Evolutionary conservation across 1,140 invertebrate species (phyloP).

Genomic region (Pollicipes pollicipes): DNA sequence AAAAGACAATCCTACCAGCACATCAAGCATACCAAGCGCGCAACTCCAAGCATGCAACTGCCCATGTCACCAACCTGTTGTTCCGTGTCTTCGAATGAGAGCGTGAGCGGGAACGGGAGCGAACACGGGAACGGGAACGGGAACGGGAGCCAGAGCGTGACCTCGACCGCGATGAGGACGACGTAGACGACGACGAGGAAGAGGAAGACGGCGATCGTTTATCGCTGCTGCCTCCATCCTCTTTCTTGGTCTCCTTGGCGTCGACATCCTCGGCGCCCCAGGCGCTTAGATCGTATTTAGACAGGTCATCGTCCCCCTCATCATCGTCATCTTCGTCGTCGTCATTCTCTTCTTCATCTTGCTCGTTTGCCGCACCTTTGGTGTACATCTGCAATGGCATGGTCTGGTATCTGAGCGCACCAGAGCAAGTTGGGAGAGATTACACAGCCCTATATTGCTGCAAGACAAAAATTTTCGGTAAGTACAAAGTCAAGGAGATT

Average conservation of each 20-base stretch:
- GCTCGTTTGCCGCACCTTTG: slow-evolving; percentile 10
- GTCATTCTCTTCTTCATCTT: slow-evolving; percentile 29
- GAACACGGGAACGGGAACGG: slow-evolving; percentile 9
- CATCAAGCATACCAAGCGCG: too few species aligned
- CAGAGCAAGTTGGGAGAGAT: too few species aligned
- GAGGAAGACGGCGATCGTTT: not conserved
- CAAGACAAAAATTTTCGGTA: too few species aligned
- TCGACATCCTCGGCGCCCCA: slow-evolving; percentile 40
- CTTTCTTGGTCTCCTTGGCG: slow-evolving; percentile 17
- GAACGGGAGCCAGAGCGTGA: slow-evolving; percentile 10
- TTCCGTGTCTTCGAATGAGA: slow-evolving; percentile 11
- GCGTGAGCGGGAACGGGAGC: slow-evolving; percentile 11
- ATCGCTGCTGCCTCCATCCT: slow-evolving; percentile 10
- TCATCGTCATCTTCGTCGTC: slow-evolving; percentile 32
- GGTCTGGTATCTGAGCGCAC: too few species aligned
- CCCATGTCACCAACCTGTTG: slow-evolving; percentile 1
- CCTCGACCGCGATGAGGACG: slow-evolving; percentile 12
- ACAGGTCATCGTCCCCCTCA: slow-evolving; percentile 51
- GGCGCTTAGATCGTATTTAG: slow-evolving; percentile 58
- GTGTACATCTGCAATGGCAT: too few species aligned
- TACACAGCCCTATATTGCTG: too few species aligned
- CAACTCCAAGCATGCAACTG: too few species aligned
- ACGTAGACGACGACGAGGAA: not conserved
- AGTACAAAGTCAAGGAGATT: too few species aligned
- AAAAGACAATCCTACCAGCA: too few species aligned